Evolutionary conservation across 2,797 vertebrate genomes (phyloP), one percentile per base, ranked within the genome.

Genomic region (Gadopsis marmoratus): DNA sequence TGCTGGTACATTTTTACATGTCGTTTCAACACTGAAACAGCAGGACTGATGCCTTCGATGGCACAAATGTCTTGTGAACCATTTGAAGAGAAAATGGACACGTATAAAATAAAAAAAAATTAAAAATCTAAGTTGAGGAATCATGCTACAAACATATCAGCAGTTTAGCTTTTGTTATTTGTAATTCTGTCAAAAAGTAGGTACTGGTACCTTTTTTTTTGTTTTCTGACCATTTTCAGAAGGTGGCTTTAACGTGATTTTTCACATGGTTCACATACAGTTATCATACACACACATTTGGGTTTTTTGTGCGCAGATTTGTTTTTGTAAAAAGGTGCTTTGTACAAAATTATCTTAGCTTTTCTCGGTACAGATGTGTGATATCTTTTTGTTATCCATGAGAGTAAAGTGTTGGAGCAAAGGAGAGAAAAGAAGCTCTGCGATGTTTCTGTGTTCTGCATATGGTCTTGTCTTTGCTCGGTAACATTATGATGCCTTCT

Each of bases 401-500:
- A 97, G 95, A 93, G 96, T 97, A 95, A 97, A 96, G 95, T 96
- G 95, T 96, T 96, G 96, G 96, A 97, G 97, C 96, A 95, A 96
- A 95, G 95, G 79, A 80, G 86, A 91, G 82, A 86, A 89, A 93
- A 92, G 86, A 84, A 75, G 87, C 91, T 92, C 82, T 97, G 96
- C 96, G 96, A 95, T 89, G 95, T 97, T 96, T 97, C 96, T 96
- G 96, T 98, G 97, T 98, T 97, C 96, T 97, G 97, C 97, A 96
- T 97, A 97, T 97, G 97, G 97, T 99, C 96, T 96, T 96, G 97
- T 99, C 96, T 97, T 97, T 97, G 97, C 97, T 97, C 97, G 94
- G 97, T 98, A 97, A 98, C 96, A 97, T 98, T 96, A 97, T 97
- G 96, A 98, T 98, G 98, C 97, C 97, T 98, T 98, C 97, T 97